phyloP scores from a whole-genome alignment of 2,888 invertebrate genomes.

The Tachina lurida region DNA sequence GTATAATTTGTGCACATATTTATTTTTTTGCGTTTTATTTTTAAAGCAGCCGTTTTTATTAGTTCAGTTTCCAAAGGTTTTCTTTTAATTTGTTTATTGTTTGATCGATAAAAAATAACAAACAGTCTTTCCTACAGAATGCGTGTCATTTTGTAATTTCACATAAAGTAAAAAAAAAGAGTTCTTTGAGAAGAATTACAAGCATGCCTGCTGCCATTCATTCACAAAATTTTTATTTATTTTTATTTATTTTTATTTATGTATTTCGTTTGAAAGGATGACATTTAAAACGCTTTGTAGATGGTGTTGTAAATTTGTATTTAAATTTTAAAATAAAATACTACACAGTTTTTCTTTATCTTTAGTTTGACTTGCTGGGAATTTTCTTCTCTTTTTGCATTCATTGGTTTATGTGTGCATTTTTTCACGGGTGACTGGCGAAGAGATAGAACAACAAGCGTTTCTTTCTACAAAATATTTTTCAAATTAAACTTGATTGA shows the following conservation, averaged over 20 bases:
- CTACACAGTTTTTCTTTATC: conserved; percentile 16
- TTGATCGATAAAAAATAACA: conserved; percentile 69
- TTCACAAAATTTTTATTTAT: conserved; percentile 25
- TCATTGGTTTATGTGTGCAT: background rate
- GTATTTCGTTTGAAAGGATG: conserved; percentile 43
- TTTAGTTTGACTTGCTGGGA: conserved; percentile 45
- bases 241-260: too few relatives aligned
- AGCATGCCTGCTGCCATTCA: conserved; percentile 28
- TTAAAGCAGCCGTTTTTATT: conserved; percentile 1
- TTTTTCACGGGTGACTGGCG: background rate
- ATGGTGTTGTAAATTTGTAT: background rate
- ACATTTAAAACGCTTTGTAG: conserved; percentile 42
- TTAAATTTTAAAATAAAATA: background rate
- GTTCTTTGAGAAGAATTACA: conserved; percentile 24
- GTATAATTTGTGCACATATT: background rate
- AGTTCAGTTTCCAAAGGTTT: conserved; percentile 20
- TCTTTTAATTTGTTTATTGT: conserved; percentile 53
- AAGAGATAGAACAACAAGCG: conserved; percentile 9
- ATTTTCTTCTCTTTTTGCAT: conserved; percentile 1
- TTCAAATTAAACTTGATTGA: conserved; percentile 61
- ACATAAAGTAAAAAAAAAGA: conserved; percentile 14
- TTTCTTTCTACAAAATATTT: conserved; percentile 16
- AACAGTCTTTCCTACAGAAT: conserved; percentile 44
- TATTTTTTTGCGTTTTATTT: background rate
- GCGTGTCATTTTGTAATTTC: conserved; percentile 65